Conservation (phyloP, 2,888 invertebrate genomes). For the Parochlus steinenii region DNA sequence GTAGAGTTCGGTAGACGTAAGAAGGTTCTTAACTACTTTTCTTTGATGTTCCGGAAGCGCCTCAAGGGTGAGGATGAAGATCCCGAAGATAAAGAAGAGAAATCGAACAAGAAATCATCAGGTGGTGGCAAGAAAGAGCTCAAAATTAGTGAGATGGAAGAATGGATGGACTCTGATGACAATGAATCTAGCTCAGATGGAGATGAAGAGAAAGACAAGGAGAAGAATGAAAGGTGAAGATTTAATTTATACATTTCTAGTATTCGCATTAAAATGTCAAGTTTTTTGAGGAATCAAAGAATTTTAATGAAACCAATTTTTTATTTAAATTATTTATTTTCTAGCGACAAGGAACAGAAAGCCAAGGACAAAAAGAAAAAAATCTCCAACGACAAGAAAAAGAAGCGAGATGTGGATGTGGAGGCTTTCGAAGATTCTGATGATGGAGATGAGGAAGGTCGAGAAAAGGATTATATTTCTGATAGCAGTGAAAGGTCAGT, state of each 20-base stretch:
- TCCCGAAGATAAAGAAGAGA: slow-evolving; percentile 34
- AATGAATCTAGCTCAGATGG: slow-evolving; percentile 59
- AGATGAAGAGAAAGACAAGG: slow-evolving; percentile 46
- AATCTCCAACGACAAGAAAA: slow-evolving; percentile 30
- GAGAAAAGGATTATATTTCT: slow-evolving; percentile 88
- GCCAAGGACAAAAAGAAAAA: slow-evolving; percentile 44
- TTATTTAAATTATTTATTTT: no score
- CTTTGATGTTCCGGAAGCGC: slow-evolving; percentile 82
- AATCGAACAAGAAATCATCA: slow-evolving; percentile 33
- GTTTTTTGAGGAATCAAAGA: no score
- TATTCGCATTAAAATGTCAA: no score
- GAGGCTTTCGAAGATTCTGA: slow-evolving; percentile 94
- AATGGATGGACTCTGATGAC: slow-evolving; percentile 77
- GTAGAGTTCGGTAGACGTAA: slow-evolving; percentile 90
- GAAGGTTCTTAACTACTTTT: slow-evolving; percentile 90
- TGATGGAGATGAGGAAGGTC: slow-evolving; percentile 90
- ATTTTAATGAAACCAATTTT: no score
- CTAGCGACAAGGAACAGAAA: no score
- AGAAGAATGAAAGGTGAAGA: slow-evolving; percentile 31
- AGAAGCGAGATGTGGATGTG: slow-evolving; percentile 67
- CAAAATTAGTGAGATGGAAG: slow-evolving; percentile 87
- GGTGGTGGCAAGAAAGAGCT: slow-evolving; percentile 40
- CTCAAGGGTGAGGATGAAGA: slow-evolving; percentile 60
- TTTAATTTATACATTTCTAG: no score
- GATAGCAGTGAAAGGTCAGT: slow-evolving; percentile 58